phyloP scores from a whole-genome alignment of 1,140 invertebrate genomes.

The Ericerus pela region DNA sequence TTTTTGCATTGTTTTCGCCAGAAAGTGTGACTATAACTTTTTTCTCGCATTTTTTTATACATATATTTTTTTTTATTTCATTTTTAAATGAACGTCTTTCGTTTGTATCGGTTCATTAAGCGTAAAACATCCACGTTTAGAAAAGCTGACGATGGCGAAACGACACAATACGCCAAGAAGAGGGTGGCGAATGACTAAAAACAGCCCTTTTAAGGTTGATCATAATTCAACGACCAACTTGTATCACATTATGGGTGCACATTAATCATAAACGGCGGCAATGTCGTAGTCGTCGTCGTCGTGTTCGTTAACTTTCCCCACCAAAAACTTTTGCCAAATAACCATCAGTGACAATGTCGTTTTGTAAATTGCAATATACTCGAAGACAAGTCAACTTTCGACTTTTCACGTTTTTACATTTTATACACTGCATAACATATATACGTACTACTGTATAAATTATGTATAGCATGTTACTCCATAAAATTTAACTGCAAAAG shows the following conservation, averaged over 20 bases:
- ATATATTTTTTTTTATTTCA: too few species aligned
- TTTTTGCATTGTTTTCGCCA: too few species aligned
- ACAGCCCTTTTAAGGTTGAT: constrained; percentile 8
- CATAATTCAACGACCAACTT: constrained; percentile 9
- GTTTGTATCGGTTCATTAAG: constrained; percentile 7
- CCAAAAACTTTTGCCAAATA: not conserved
- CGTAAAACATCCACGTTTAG: not conserved
- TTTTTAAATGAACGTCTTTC: too few species aligned
- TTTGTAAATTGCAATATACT: constrained; percentile 9
- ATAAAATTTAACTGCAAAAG: too few species aligned
- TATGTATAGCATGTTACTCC: too few species aligned
- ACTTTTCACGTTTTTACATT: not conserved
- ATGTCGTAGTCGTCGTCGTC: not conserved
- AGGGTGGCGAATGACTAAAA: not conserved
- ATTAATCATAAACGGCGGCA: constrained; percentile 7
- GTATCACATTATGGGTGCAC: constrained; percentile 3
- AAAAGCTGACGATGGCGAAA: not conserved
- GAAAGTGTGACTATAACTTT: too few species aligned
- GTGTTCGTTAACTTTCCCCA: too few species aligned
- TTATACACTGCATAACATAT: not conserved
- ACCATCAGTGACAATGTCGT: constrained; percentile 5
- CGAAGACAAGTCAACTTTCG: not conserved
- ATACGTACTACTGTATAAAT: too few species aligned
- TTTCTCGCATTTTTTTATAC: too few species aligned
- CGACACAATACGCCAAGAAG: not conserved